Conservation (phyloP, 2,113 vertebrate species). For the Toxostoma redivivum region DNA sequence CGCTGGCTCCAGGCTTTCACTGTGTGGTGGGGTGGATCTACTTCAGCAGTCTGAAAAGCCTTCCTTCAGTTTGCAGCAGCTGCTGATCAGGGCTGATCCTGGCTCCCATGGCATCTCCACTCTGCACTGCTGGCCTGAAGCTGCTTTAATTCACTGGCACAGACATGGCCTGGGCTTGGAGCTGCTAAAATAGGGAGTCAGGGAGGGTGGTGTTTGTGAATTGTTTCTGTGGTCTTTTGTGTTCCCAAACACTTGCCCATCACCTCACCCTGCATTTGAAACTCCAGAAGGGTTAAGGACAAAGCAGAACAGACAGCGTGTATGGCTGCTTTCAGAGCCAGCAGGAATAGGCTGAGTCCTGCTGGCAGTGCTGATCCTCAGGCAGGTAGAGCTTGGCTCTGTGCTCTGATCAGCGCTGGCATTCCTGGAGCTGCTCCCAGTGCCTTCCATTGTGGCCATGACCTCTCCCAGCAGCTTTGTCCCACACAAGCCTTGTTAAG, state of each 20-base stretch:
- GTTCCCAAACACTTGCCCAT: not conserved
- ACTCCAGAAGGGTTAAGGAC: not conserved
- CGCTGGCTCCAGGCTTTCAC: not conserved
- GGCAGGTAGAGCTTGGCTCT: not conserved
- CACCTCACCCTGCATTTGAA: not conserved
- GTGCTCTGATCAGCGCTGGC: not conserved
- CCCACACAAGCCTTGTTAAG: fast-evolving
- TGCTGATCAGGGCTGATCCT: not conserved
- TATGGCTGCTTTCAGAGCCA: not conserved
- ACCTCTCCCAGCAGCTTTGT: not conserved
- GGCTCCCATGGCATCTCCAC: not conserved
- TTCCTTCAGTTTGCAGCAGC: not conserved
- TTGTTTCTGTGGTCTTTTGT: not conserved
- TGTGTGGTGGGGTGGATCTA: not conserved
- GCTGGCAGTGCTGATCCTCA: fast-evolving
- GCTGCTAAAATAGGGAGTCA: fast-evolving
- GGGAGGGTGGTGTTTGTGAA: not conserved
- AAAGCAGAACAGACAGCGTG: not conserved
- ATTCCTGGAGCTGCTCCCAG: not conserved
- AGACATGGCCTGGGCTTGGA: not conserved
- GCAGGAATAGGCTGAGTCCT: not conserved
- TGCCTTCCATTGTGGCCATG: not conserved
- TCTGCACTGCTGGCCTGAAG: not conserved
- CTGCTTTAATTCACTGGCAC: not conserved
- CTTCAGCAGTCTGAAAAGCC: not conserved